Conservation (phyloP, 2,888 invertebrate genomes). For the Ophonus ardosiacus region DNA sequence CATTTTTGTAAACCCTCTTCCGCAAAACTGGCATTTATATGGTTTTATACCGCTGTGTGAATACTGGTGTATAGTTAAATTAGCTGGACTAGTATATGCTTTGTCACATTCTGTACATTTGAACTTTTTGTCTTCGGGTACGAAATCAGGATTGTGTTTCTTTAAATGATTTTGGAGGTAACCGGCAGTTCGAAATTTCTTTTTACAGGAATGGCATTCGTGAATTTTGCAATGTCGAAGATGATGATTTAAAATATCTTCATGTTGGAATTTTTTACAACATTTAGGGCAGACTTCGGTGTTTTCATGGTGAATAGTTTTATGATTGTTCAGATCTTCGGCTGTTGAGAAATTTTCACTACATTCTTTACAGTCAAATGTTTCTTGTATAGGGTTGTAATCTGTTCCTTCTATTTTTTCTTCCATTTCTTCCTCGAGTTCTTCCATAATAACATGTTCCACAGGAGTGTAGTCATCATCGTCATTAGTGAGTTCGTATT, state of each 20-base stretch:
- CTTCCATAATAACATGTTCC: constrained; percentile 20
- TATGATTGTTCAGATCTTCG: constrained; percentile 43
- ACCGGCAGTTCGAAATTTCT: constrained; percentile 51
- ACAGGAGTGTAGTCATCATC: not conserved
- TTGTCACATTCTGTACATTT: constrained; percentile 65
- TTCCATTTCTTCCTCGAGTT: constrained; percentile 16
- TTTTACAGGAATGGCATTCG: constrained; percentile 50
- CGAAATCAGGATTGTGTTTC: constrained; percentile 52
- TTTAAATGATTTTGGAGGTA: constrained; percentile 62
- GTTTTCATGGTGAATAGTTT: not conserved
- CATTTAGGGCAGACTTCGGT: constrained; percentile 37
- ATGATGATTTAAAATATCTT: constrained; percentile 46
- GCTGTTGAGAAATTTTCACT: constrained; percentile 20
- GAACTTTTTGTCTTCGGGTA: constrained; percentile 59
- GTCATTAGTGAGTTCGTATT: constrained; percentile 60
- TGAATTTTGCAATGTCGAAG: constrained; percentile 44
- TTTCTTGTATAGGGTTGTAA: not conserved
- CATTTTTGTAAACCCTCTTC: constrained; percentile 67
- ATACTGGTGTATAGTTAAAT: constrained; percentile 65
- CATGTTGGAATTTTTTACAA: constrained; percentile 48
- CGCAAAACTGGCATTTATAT: constrained; percentile 67
- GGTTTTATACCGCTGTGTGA: constrained; percentile 70
- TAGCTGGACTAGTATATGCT: constrained; percentile 66
- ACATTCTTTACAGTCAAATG: constrained; percentile 46
- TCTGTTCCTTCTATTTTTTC: not conserved